Conservation (phyloP, 2,797 vertebrate species). For the Ambastaia sidthimunki region DNA sequence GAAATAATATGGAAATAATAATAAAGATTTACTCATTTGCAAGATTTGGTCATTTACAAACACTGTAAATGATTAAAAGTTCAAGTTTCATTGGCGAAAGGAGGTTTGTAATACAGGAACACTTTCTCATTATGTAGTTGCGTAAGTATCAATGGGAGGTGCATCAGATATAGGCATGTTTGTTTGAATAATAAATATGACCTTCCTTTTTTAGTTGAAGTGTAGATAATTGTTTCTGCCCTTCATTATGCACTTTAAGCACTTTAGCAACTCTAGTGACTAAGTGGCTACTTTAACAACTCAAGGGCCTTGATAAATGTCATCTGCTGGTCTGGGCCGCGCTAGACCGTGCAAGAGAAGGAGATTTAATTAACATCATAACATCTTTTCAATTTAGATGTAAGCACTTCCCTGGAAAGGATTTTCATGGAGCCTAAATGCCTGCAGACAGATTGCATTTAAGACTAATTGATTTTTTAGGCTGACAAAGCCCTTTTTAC, state of each 20-base stretch:
- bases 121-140: neutral
- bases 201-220: neutral
- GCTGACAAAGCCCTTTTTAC: too few species aligned
- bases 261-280: constrained; percentile 17
- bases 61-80: neutral
- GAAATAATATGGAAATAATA: neutral
- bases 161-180: neutral
- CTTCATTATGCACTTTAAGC: constrained; percentile 6
- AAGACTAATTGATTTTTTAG: neutral
- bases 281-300: constrained; percentile 21
- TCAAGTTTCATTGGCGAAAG: neutral
- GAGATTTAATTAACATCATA: neutral
- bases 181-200: neutral
- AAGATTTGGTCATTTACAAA: too few species aligned
- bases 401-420: too few species aligned
- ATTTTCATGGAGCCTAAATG: neutral
- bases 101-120: neutral
- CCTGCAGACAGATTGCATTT: neutral
- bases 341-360: neutral
- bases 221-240: neutral
- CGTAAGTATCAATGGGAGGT: neutral
- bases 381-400: neutral
- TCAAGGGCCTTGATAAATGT: constrained; percentile 22
- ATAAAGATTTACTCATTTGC: too few species aligned
- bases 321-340: neutral